Evolutionary conservation across 2,888 invertebrate species (phyloP).

Genomic region (Thereva nobilitata): DNA sequence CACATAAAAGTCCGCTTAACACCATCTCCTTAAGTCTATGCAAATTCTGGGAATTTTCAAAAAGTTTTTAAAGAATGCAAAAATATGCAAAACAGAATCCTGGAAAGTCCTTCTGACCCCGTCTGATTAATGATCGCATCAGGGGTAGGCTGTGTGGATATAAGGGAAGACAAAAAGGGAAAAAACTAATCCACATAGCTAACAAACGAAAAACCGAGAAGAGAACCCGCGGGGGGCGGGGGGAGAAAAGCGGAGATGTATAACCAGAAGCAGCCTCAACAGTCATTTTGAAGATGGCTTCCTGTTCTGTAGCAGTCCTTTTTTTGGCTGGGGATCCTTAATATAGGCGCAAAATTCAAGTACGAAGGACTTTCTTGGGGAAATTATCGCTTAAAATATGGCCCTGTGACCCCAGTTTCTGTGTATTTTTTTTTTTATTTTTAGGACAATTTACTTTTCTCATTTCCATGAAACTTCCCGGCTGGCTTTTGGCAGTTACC

Average conservation of each 20-base stretch:
- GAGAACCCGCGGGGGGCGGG: not conserved
- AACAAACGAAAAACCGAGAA: not conserved
- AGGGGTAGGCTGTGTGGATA: not conserved
- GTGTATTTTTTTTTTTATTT: not conserved
- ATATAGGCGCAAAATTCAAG: slow-evolving; percentile 1
- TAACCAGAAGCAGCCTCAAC: no score
- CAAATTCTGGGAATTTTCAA: slow-evolving; percentile 11
- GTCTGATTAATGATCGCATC: slow-evolving; percentile 26
- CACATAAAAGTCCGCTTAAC: slow-evolving; percentile 4
- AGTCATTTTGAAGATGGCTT: no score
- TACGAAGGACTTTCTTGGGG: not conserved
- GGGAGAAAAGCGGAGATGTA: no score
- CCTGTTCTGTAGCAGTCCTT: no score
- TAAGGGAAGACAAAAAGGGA: not conserved
- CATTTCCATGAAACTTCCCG: not conserved
- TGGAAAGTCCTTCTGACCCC: slow-evolving; percentile 3
- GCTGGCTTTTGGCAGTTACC: not conserved
- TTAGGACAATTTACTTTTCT: slow-evolving; percentile 1
- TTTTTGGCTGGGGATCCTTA: not conserved
- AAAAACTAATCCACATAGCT: not conserved
- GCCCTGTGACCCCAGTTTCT: slow-evolving; percentile 2
- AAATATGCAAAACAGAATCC: slow-evolving; percentile 24
- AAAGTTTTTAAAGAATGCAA: slow-evolving; percentile 13
- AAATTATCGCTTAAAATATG: slow-evolving; percentile 22
- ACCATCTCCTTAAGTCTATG: not conserved